Evolutionary conservation across 1,140 invertebrate genomes (phyloP).

Genomic region (Apis cerana): DNA sequence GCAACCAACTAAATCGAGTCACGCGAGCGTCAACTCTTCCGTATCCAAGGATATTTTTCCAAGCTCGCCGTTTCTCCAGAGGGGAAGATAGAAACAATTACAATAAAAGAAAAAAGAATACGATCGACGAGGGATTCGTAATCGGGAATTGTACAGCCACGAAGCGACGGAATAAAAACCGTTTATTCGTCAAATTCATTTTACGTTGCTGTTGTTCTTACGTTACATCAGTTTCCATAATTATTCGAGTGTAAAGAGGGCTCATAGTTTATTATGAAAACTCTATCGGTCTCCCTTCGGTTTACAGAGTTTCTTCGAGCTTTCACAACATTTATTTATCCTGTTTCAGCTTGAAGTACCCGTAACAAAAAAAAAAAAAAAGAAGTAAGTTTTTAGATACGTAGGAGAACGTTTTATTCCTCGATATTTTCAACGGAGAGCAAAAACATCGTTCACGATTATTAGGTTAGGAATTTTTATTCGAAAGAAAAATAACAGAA

Average conservation of each 20-base stretch:
- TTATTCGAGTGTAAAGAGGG: neutral
- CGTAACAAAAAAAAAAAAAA: too few species aligned
- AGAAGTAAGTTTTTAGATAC: too few species aligned
- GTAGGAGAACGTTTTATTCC: too few species aligned
- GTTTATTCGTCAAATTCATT: neutral
- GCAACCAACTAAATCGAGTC: conserved; percentile 7
- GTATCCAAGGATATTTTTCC: conserved; percentile 21
- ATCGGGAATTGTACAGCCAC: too few species aligned
- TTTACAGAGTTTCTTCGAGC: neutral
- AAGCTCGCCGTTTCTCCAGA: conserved; percentile 16
- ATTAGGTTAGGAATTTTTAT: too few species aligned
- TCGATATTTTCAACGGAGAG: too few species aligned
- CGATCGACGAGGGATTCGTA: conserved; percentile 5
- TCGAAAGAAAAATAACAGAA: too few species aligned
- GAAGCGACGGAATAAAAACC: neutral
- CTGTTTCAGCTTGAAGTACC: neutral
- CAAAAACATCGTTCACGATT: too few species aligned
- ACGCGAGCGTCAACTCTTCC: conserved; percentile 6
- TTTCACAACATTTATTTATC: neutral
- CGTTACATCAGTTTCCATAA: neutral
- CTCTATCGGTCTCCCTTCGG: too few species aligned
- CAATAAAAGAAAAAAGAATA: neutral
- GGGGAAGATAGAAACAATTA: conserved; percentile 37
- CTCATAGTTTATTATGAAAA: neutral
- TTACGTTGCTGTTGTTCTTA: neutral